These are phyloP conservation scores for Lepus timidus DNA, from an alignment of 2,113 vertebrate species.

Conservation along the genomic window DNA sequence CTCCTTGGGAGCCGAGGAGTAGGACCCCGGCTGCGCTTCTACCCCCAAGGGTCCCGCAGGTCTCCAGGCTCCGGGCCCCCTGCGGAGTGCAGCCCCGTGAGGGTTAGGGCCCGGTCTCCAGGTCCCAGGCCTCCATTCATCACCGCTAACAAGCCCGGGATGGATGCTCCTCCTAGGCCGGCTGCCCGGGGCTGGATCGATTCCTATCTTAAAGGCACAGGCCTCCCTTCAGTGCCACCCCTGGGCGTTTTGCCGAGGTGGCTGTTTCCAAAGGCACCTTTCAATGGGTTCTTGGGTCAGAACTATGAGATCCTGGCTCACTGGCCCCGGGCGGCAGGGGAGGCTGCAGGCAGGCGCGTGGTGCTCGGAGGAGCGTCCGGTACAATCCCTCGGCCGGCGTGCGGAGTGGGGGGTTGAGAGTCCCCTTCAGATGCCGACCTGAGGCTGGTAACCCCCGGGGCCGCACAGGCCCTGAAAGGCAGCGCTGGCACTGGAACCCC, in stretches of 20 bases:
- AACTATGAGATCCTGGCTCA: rapidly evolving
- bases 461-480: background rate
- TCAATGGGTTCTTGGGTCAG: background rate
- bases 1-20: background rate
- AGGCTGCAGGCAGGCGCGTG: rapidly evolving
- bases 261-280: background rate
- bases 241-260: background rate
- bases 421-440: background rate
- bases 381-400: background rate
- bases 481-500: background rate
- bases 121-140: background rate
- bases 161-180: background rate
- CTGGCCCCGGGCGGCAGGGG: background rate
- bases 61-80: background rate
- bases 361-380: rapidly evolving
- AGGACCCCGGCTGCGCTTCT: background rate
- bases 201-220: conserved; percentile 50
- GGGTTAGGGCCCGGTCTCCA: background rate
- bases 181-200: background rate
- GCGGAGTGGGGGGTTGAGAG: background rate
- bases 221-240: background rate
- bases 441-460: background rate
- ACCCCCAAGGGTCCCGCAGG: rapidly evolving
- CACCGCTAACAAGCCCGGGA: background rate
- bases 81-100: too few species aligned